Evolutionary conservation across 2,888 invertebrate species (phyloP), one percentile per base, ranked within the genome.

Genomic region (Clepsis dumicolana): DNA sequence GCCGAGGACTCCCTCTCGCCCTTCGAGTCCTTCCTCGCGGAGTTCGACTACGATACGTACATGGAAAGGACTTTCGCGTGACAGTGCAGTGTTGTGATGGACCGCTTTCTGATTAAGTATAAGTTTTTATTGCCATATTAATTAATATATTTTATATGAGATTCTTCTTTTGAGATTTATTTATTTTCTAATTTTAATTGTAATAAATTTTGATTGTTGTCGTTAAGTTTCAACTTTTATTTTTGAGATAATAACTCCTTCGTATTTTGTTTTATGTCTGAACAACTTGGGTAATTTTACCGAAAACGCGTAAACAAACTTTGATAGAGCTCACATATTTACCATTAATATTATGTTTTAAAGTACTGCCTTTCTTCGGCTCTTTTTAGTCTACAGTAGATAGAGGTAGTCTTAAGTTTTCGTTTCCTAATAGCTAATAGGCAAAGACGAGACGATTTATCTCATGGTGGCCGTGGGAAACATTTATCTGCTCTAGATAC

Each of bases 1-100:
- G 88, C 91, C 7, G 94, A 94, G 75, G 93, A 95, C 66, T 94
- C 95, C 4, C 84, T 95, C 18, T 94, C 94, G 50, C 95, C 95
- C 0, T 95, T 95, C 75, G 94, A 95, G 77, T 86, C 93, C 64
- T 94, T 94, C 83, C 91, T 94, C 78, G 91, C 93, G 60, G 94
- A 94, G 77, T 94, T 94, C 78, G 92, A 93, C 74, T 91, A 87
- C 78, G 93, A 93, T 27, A 57, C 67, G 60, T 93, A 93, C 77
- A 84, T 90, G 53, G 93, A 93, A 78, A 86, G 93, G 76, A 93
- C 93, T 77, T 93, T 92, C 76, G 85, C 90, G 91, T 93, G 91
- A 91, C 81, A 83, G 88, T 90, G 86, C 74, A 76, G 83, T 86
- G 84, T 73, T 77, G 83, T 85, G 83, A 74, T 73, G 72, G 73